Conservation (phyloP, 2,888 invertebrate species). For the Sarcophaga caerulescens region DNA sequence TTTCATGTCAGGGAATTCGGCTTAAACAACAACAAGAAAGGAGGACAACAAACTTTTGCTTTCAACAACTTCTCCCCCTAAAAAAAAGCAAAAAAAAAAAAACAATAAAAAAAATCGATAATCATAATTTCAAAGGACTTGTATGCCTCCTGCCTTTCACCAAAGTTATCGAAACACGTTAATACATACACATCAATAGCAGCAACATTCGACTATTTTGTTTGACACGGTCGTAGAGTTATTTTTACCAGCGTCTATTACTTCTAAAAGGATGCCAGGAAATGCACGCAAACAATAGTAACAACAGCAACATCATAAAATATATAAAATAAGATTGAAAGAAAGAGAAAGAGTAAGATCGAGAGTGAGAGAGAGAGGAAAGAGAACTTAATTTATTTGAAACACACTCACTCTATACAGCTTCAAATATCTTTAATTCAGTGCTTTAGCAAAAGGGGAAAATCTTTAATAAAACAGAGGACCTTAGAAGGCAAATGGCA, state of each 20-base stretch:
- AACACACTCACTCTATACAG: neutral
- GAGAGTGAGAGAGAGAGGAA: neutral
- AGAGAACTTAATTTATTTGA: slow-evolving; percentile 1
- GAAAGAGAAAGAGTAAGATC: neutral
- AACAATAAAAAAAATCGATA: slow-evolving; percentile 42
- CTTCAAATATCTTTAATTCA: slow-evolving; percentile 34
- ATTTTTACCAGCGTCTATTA: slow-evolving; percentile 18
- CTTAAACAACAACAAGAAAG: neutral
- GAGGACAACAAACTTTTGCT: neutral
- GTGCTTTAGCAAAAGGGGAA: neutral
- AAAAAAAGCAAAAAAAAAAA: neutral
- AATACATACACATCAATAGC: neutral
- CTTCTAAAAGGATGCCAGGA: neutral
- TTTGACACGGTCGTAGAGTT: slow-evolving; percentile 31
- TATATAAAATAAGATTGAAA: slow-evolving; percentile 25
- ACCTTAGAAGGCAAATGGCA: neutral
- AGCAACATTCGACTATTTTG: neutral
- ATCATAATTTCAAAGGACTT: slow-evolving; percentile 32
- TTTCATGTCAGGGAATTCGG: neutral
- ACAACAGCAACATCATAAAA: slow-evolving; percentile 4
- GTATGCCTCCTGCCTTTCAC: too few species aligned
- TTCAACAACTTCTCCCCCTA: neutral
- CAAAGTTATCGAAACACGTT: neutral
- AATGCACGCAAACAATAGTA: slow-evolving; percentile 5
- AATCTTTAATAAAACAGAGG: slow-evolving; percentile 16